Evolutionary conservation across 2,888 invertebrate genomes (phyloP), one percentile per base, ranked within the genome.

Genomic region (Odontomyia ornata): DNA sequence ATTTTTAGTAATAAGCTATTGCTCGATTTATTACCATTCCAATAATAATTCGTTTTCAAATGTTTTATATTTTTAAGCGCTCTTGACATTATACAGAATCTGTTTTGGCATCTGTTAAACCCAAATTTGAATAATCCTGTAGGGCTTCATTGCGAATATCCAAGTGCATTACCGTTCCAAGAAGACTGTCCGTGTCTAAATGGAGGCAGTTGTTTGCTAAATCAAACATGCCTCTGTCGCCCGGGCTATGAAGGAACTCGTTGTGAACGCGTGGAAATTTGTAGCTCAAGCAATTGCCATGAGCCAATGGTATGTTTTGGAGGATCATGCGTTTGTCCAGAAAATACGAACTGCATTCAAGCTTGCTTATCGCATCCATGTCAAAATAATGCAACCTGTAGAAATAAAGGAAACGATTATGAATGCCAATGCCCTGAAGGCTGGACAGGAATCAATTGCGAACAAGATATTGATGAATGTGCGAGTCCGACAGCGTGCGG

Each of bases 381-480:
- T 83, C 87, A 88, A 75, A 91, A 93, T 86, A 90, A 89, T 23
- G 93, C 91, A 56, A 88, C 89, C 75, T 93, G 93, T 84, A 83
- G 87, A 75, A 88, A 89, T 79, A 91, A 92, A 83, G 83, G 86
- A 65, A 89, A 89, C 78, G 87, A 86, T 80, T 91, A 89, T 84
- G 87, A 87, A 80, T 92, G 92, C 83, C 86, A 88, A 77, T 91
- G 91, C 83, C 84, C 88, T 21, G 84, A 88, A 43, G 91, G 91
- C 81, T 91, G 88, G 86, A 88, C 88, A 82, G 91, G 91, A 13
- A 87, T 88, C 28, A 87, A 87, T 77, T 91, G 91, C 79, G 89
- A 89, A 80, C 81, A 87, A 76, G 95, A 96, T 83, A 89, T 95
- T 18, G 91, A 96, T 83, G 96, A 96, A 85, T 85, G 87, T 75